Percentiles rank a stretch among this genome's conserved stretches.
phyloP scores from a whole-genome alignment of 2,113 vertebrate species.

The Carassius carassius region DNA sequence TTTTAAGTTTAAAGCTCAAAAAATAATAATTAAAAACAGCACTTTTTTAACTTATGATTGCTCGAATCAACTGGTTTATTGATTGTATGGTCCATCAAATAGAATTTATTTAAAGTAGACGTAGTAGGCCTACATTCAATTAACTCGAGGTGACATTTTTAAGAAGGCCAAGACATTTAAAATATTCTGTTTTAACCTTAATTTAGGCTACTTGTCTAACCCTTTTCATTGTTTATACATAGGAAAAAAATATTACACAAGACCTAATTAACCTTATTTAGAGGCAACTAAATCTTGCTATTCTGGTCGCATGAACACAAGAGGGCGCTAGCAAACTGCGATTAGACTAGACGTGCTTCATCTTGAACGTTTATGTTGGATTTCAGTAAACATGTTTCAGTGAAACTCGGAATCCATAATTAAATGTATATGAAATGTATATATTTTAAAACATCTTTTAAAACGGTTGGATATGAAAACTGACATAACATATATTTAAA shows the following conservation, averaged over 20 bases:
- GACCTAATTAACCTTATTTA: too few species aligned
- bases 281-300: not conserved
- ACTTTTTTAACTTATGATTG: too few species aligned
- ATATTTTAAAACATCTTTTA: not conserved
- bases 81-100: too few species aligned
- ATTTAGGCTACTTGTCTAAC: not conserved
- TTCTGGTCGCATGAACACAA: conserved; percentile 66
- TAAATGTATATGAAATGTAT: not conserved
- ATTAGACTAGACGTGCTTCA: not conserved
- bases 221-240: not conserved
- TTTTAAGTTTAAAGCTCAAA: too few species aligned
- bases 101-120: too few species aligned
- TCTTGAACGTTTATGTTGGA: not conserved
- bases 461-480: not conserved
- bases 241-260: not conserved
- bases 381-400: too few species aligned
- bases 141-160: not conserved
- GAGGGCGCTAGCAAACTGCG: conserved; percentile 67
- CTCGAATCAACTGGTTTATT: too few species aligned
- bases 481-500: not conserved
- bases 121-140: too few species aligned
- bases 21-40: too few species aligned
- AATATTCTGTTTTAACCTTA: not conserved
- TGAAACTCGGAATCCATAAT: not conserved
- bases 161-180: not conserved